phyloP scores from a whole-genome alignment of 1,140 invertebrate genomes.

The Anagrus nilaparvatae region DNA sequence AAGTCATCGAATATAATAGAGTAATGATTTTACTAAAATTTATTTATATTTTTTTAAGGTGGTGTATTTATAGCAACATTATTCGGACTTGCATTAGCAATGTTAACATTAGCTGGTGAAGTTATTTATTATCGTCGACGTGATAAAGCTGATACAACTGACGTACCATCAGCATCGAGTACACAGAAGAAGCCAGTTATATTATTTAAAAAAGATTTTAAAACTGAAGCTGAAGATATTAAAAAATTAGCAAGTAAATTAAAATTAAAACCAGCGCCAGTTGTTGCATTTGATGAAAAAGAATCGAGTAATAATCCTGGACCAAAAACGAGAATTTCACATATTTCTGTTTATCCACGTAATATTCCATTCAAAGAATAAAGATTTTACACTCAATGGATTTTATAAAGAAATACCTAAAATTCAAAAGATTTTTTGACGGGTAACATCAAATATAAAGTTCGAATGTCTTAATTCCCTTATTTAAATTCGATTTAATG shows the following conservation, averaged over 20 bases:
- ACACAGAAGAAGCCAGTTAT: no score
- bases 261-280: conserved; percentile 40
- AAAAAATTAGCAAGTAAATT: conserved; percentile 33
- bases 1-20: not conserved
- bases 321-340: conserved; percentile 36
- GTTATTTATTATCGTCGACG: conserved; percentile 63
- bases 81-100: conserved; percentile 69
- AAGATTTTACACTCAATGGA: no score
- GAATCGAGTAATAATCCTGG: conserved; percentile 13
- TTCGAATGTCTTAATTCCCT: not conserved
- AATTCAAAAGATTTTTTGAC: not conserved
- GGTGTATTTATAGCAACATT: conserved; percentile 84
- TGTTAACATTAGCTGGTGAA: conserved; percentile 70
- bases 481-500: no score
- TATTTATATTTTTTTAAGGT: conserved; percentile 42
- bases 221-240: no score
- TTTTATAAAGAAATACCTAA: not conserved
- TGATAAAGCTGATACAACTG: not conserved
- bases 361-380: conserved; percentile 36
- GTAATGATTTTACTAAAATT: not conserved
- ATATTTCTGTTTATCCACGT: conserved; percentile 44
- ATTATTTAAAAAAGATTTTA: no score
- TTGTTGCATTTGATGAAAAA: conserved; percentile 26
- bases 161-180: not conserved
- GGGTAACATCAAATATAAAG: not conserved